phyloP scores from a whole-genome alignment of 64 coral and sea anemone species.

The Stylophora pistillata region DNA sequence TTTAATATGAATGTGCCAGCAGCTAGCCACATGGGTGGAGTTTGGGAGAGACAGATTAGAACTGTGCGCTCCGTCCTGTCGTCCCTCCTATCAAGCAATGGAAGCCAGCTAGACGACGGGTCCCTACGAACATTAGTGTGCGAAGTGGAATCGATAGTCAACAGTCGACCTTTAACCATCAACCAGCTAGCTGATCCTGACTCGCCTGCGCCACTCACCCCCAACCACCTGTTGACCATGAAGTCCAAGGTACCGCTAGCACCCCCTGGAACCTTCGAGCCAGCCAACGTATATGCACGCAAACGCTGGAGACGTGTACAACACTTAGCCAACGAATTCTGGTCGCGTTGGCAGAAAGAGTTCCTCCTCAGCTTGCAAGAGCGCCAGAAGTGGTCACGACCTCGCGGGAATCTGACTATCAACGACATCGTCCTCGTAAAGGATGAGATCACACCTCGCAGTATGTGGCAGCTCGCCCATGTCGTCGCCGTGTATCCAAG shows the following conservation, averaged over 20 bases:
- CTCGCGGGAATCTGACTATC: too few species aligned
- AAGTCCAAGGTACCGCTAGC: constrained; percentile 26
- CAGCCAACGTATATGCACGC: too few species aligned
- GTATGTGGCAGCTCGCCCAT: too few species aligned
- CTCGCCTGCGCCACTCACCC: neutral
- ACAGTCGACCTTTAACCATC: constrained; percentile 17
- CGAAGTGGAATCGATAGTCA: constrained; percentile 24
- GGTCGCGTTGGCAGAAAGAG: too few species aligned
- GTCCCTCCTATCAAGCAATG: neutral
- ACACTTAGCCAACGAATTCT: too few species aligned
- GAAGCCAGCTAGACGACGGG: neutral
- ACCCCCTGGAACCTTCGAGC: too few species aligned
- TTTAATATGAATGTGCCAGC: too few species aligned
- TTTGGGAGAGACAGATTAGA: neutral
- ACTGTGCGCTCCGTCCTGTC: neutral
- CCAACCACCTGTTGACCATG: constrained; percentile 30
- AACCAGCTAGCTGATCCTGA: constrained; percentile 9
- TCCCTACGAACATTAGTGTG: constrained; percentile 15
- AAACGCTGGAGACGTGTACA: too few species aligned
- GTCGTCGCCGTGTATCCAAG: neutral
- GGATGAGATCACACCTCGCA: too few species aligned
- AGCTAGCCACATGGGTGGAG: neutral
- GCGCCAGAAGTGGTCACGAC: too few species aligned
- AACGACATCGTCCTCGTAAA: too few species aligned
- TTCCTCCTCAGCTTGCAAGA: too few species aligned